A percentile compares a stretch with the other conserved stretches of the same genome.
phyloP scores from a whole-genome alignment of 2,888 invertebrate genomes.

The Brenthis hecate region DNA sequence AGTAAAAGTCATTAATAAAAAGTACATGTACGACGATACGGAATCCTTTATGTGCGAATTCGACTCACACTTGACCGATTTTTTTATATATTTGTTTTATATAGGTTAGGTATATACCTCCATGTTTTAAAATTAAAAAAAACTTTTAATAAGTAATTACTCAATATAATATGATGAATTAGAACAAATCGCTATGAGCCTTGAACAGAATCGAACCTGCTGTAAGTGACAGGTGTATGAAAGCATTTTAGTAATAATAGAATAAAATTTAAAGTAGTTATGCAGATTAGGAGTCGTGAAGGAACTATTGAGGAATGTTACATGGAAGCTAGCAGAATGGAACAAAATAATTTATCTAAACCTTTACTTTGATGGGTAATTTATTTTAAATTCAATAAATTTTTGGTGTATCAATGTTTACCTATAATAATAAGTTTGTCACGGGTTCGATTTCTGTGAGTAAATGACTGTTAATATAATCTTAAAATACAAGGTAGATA shows the following conservation, averaged over 20 bases:
- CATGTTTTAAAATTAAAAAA: not conserved
- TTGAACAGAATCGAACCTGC: constrained; percentile 9
- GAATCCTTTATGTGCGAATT: no score
- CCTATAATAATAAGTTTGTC: not conserved
- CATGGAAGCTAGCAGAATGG: constrained; percentile 2
- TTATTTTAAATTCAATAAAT: constrained; percentile 3
- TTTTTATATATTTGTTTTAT: not conserved
- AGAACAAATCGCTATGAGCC: not conserved
- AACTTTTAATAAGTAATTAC: no score
- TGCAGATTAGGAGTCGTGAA: constrained; percentile 7
- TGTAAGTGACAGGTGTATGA: constrained; percentile 17
- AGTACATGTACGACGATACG: no score
- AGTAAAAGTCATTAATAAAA: no score
- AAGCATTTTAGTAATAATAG: constrained; percentile 14
- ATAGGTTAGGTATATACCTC: not conserved
- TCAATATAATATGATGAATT: not conserved
- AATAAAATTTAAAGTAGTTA: constrained; percentile 20
- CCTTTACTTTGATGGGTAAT: constrained; percentile 3
- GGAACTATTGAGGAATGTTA: constrained; percentile 13
- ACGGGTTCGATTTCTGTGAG: not conserved
- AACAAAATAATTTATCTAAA: constrained; percentile 1
- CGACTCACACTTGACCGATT: no score
- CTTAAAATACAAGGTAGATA: no score
- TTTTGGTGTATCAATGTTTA: not conserved
- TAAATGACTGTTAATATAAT: no score